These are phyloP conservation scores for Ernsta delagoae DNA, from an alignment of 2,888 invertebrate genomes.

Conservation along the genomic window DNA sequence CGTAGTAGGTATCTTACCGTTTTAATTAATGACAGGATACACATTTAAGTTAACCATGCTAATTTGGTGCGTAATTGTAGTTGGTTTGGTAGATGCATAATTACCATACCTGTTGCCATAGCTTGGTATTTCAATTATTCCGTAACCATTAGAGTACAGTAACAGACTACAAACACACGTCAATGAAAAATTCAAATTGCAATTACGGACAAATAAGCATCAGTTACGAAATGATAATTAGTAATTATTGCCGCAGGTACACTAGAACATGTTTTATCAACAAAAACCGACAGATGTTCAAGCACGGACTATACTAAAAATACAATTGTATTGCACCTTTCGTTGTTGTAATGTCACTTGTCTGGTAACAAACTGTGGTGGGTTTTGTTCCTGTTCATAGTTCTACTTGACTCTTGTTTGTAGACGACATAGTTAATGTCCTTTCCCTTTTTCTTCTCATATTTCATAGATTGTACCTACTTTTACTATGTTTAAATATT, in stretches of 20 bases:
- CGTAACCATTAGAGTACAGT: background rate
- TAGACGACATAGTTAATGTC: background rate
- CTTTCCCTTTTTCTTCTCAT: no score
- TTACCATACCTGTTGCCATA: background rate
- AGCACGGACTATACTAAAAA: constrained; percentile 40
- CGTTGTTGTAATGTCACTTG: constrained; percentile 57
- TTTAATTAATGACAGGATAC: background rate
- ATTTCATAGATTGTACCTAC: no score
- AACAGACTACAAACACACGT: background rate
- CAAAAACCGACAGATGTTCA: constrained; percentile 52
- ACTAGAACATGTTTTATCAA: background rate
- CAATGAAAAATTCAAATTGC: constrained; percentile 2
- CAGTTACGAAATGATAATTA: constrained; percentile 2
- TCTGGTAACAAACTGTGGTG: constrained; percentile 34
- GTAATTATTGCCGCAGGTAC: background rate
- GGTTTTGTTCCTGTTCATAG: constrained; percentile 7
- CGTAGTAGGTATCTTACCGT: no score
- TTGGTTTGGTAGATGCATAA: background rate
- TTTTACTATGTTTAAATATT: no score
- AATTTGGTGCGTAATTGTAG: no score
- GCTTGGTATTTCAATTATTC: background rate
- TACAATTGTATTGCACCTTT: constrained; percentile 27
- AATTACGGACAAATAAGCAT: background rate
- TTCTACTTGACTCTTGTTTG: constrained; percentile 8
- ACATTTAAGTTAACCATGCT: background rate